Percentiles rank a stretch among this genome's conserved stretches.
phyloP scores from a whole-genome alignment of 2,113 vertebrate species.

The Paracanthobrama guichenoti region DNA sequence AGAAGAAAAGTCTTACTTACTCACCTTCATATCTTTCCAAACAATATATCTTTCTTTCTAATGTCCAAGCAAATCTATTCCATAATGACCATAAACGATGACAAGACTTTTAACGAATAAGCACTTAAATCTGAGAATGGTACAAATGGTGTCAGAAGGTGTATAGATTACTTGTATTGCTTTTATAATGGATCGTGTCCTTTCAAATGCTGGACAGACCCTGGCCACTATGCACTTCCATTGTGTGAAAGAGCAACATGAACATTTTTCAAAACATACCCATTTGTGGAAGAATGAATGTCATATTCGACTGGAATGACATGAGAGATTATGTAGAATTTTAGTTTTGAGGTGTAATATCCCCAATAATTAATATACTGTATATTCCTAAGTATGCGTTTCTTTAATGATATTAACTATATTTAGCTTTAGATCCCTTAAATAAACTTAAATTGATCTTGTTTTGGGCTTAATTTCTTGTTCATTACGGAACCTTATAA shows the following conservation, averaged over 20 bases:
- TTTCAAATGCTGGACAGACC: background rate
- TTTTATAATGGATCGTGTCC: background rate
- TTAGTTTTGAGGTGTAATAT: no score
- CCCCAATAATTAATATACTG: background rate
- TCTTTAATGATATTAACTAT: background rate
- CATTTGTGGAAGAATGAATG: background rate
- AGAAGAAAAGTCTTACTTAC: background rate
- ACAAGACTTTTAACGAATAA: background rate
- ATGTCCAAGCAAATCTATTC: background rate
- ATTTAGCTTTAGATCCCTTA: background rate
- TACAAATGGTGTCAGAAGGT: background rate
- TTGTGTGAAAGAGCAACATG: background rate
- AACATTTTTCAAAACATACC: background rate
- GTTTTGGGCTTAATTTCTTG: background rate
- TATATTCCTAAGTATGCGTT: background rate
- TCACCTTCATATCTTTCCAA: background rate
- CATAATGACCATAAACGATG: background rate
- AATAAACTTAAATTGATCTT: background rate
- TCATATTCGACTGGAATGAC: background rate
- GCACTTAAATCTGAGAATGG: background rate
- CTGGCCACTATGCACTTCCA: background rate
- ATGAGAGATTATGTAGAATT: background rate
- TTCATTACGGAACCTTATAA: background rate
- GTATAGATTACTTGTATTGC: background rate
- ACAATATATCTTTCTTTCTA: background rate